A percentile compares a stretch with the other conserved stretches of the same genome.
Evolutionary conservation across 2,113 vertebrate species (phyloP).

Genomic region (Ciconia stormi): DNA sequence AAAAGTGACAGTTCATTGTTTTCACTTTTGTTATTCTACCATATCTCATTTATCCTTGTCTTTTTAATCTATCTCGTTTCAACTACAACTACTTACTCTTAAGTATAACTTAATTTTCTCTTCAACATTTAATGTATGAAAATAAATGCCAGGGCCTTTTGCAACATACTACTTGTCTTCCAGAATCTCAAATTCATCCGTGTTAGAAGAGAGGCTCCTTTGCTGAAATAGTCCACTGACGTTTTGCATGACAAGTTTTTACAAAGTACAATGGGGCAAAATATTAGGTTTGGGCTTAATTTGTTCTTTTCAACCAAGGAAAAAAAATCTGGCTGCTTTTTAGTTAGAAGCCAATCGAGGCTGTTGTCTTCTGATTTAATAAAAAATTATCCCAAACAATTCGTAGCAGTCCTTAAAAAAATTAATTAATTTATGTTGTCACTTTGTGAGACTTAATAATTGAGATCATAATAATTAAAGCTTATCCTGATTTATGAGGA

Average conservation of each 20-base stretch:
- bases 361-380: neutral
- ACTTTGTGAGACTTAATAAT: neutral
- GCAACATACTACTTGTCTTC: too few species aligned
- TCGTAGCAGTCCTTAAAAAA: neutral
- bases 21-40: neutral
- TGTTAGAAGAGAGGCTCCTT: neutral
- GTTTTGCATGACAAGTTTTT: neutral
- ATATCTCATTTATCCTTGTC: neutral
- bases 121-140: neutral
- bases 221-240: neutral
- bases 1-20: neutral
- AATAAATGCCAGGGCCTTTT: neutral
- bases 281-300: neutral
- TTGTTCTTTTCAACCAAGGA: neutral
- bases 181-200: neutral
- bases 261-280: neutral
- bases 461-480: neutral
- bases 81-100: neutral
- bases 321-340: neutral
- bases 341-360: accelerated
- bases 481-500: neutral
- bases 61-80: neutral
- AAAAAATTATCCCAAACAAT: neutral
- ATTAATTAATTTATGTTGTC: neutral
- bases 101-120: neutral